Evolutionary conservation across 2,113 vertebrate species (phyloP), one percentile per base, ranked within the genome.

Genomic region (Mustelus asterias): DNA sequence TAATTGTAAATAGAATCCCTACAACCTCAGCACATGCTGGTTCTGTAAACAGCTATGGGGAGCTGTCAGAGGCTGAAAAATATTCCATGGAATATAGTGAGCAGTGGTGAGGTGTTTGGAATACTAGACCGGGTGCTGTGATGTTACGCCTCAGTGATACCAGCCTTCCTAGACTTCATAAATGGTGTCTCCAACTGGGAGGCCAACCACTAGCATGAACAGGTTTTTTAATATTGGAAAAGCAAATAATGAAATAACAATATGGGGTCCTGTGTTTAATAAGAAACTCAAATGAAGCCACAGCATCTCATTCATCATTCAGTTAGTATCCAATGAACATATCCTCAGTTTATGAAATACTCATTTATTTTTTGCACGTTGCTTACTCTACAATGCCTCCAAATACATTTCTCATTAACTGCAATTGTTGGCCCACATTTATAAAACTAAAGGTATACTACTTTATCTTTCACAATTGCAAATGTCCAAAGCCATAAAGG

Each of bases 321-420:
- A 76, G 60, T 65, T 93, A 67, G 58, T 44, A 95, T 54, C 67
- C 67, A 93, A 95, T 95, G 44, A 70, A 72, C 94, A 76, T 48
- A 72, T 72, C 41, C 41, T 72, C 37, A 44, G 48, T 69, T 33
- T 70, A 48, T 90, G 22, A 89, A 90, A 41, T 5, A 41, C 11
- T 83, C 37, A 83, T 83, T 83, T 83, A 41, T 80, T 37, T 80
- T 83, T 41, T 83, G 80, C 37, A 44, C 37, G 3, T 95, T 72
- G 69, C 69, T 76, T 48, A 54, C 18, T 93, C n/a, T 54, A 44
- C 67, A 72, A 76, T 29, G 48, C n/a, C 60, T 72, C 67, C 5
- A 72, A 95, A 44, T 72, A 95, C 44, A 95, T 95, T 95, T 95
- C 94, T 95, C 67, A 70, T 95, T 95, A 72, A 54, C 22, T 48